Evolutionary conservation across 2,888 invertebrate genomes (phyloP), one percentile per base, ranked within the genome.

Genomic region (Tanypteryx hageni): DNA sequence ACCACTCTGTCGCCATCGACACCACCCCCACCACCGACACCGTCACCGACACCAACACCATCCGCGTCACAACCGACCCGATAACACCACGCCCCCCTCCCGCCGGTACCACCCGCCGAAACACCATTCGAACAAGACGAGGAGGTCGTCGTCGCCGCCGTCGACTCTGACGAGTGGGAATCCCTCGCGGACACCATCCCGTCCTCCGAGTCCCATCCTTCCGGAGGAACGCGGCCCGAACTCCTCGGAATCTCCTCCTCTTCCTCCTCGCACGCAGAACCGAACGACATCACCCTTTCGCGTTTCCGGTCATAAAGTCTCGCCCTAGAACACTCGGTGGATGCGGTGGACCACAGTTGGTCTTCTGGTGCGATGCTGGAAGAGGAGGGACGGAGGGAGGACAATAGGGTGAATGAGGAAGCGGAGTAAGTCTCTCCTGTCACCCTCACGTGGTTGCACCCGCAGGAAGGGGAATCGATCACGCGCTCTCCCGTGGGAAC

Each of bases 281-380:
- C 44, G 89, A 44, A 64, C 27, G 61, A 27, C 31, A 68, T 59
- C 61, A 44, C 18, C 64, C 64, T 44, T 10, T 64, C n/a, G n/a
- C n/a, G n/a, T n/a, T n/a, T 11, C 89, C 89, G 31, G 64, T 44
- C 89, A 11, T 22, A 44, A 76, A 27, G 76, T 76, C 76, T 76
- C 27, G 18, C 27, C 76, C 64, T 44, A 61, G 56, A 89, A 18
- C n/a, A 18, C 44, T 64, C 64, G 44, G 89, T 64, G 1, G 89
- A 89, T 64, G 61, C 64, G 64, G 89, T 68, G 44, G 89, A 68
- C 89, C 89, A 89, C 64, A 44, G 64, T 44, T 64, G 14, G 89
- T 58, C 89, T 31, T 61, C 64, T 44, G 64, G n/a, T 59, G 89
- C 59, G 64, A 61, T 89, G 31, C 89, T 89, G 89, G 31, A 68